phyloP scores from a whole-genome alignment of 2,888 invertebrate species.

The Galerucella calmariensis region DNA sequence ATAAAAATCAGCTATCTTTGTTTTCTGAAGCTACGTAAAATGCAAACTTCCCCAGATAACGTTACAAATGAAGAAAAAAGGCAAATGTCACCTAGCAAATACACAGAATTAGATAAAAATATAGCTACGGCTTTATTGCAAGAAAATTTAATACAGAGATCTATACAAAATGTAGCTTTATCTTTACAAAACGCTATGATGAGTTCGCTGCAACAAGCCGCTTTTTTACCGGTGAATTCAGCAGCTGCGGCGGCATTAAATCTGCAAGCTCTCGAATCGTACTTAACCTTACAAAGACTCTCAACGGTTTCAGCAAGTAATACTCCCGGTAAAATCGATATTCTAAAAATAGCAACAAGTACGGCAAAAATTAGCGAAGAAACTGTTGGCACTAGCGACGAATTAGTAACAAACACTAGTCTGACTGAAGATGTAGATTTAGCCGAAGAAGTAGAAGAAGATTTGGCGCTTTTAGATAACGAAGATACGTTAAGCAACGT shows the following conservation, averaged over 20 bases:
- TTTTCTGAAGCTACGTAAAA: constrained; percentile 28
- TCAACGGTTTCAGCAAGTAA: constrained; percentile 73
- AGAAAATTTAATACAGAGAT: constrained; percentile 71
- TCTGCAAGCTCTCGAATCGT: constrained; percentile 87
- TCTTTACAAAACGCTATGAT: constrained; percentile 87
- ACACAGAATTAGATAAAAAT: constrained; percentile 35
- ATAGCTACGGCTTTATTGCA: constrained; percentile 66
- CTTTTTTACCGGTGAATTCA: constrained; percentile 82
- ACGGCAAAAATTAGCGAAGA: constrained; percentile 63
- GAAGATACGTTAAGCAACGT: constrained; percentile 73
- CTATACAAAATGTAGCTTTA: constrained; percentile 79
- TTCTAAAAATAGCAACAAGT: constrained; percentile 72
- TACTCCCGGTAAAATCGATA: constrained; percentile 70
- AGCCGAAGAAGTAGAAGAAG: constrained; percentile 79
- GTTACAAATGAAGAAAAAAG: constrained; percentile 27
- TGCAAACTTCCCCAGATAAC: constrained; percentile 47
- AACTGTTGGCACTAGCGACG: constrained; percentile 53
- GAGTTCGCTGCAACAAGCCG: constrained; percentile 85
- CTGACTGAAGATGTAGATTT: constrained; percentile 73
- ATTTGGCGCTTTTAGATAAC: constrained; percentile 78
- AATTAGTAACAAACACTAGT: constrained; percentile 57
- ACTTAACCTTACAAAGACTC: constrained; percentile 83
- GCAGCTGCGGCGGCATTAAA: constrained; percentile 87
- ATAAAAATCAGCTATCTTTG: constrained; percentile 16
- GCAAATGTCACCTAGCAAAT: constrained; percentile 49